Evolutionary conservation across 2,888 invertebrate species (phyloP).

Genomic region (Oxytorus armatus): DNA sequence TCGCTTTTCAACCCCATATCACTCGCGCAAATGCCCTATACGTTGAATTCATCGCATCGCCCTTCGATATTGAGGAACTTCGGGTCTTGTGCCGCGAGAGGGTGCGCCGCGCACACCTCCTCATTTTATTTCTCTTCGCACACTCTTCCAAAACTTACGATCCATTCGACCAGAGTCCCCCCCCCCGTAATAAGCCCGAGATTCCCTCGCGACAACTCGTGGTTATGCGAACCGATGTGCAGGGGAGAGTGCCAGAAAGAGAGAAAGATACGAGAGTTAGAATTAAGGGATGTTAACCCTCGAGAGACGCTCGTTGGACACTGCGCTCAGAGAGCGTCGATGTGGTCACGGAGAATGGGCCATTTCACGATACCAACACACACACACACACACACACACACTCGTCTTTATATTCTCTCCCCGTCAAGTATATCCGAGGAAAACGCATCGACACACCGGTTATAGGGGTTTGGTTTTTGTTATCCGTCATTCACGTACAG

Average conservation of each 20-base stretch:
- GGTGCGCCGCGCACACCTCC: background rate
- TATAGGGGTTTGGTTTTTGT: constrained; percentile 12
- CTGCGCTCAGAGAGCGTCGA: constrained; percentile 78
- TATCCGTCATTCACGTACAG: constrained; percentile 24
- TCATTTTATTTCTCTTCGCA: constrained; percentile 73
- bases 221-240: background rate
- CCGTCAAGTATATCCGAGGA: constrained; percentile 5
- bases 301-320: constrained; percentile 75
- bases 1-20: background rate
- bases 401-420: constrained; percentile 80
- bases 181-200: too few relatives aligned
- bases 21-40: background rate
- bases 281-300: constrained; percentile 58
- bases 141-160: constrained; percentile 79
- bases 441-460: constrained; percentile 45
- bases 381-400: too few relatives aligned
- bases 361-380: constrained; percentile 81
- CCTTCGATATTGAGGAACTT: constrained; percentile 44
- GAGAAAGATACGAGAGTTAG: constrained; percentile 22
- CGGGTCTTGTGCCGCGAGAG: constrained; percentile 41
- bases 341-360: constrained; percentile 81
- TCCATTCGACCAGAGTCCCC: constrained; percentile 67
- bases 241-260: constrained; percentile 20
- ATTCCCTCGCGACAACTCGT: constrained; percentile 48
- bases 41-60: constrained; percentile 19